These are phyloP conservation scores for Cosmia pyralina DNA, from an alignment of 2,888 invertebrate species.

Conservation along the genomic window DNA sequence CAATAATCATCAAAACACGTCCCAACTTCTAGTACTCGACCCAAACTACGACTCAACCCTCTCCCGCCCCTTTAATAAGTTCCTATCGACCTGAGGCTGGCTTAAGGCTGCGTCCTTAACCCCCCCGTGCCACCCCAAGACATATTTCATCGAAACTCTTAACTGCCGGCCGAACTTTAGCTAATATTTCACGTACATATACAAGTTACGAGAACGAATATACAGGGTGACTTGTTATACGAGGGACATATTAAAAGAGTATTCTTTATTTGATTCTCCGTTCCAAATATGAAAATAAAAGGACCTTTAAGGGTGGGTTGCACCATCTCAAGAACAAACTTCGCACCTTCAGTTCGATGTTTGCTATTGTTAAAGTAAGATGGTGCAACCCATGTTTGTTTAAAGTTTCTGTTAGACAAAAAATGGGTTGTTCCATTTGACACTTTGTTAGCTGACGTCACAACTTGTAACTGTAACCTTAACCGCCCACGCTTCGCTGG, in stretches of 20 bases:
- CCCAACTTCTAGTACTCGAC: conserved; percentile 35
- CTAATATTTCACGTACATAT: conserved; percentile 88
- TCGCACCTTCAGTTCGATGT: no score
- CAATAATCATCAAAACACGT: conserved; percentile 50
- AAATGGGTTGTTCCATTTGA: no score
- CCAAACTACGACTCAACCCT: conserved; percentile 48
- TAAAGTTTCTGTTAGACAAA: no score
- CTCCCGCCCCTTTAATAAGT: conserved; percentile 81
- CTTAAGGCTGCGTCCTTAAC: conserved; percentile 86
- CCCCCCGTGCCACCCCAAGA: conserved; percentile 81
- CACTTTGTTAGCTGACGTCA: no score
- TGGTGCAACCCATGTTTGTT: no score
- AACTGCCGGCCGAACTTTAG: conserved; percentile 85
- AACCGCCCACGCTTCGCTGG: no score
- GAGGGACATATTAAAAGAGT: background rate
- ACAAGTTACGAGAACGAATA: conserved; percentile 77
- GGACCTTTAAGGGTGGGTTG: no score
- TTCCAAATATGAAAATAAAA: background rate
- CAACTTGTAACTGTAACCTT: no score
- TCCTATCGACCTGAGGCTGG: conserved; percentile 79
- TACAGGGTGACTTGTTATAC: conserved; percentile 21
- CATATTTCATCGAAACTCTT: conserved; percentile 89
- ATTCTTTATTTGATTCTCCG: background rate
- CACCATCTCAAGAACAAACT: no score
- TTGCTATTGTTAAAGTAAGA: no score